Percentiles rank a stretch among this genome's conserved stretches.
These are phyloP conservation scores for Meloidogyne exigua DNA, from an alignment of 1,140 invertebrate species.

Conservation along the genomic window DNA sequence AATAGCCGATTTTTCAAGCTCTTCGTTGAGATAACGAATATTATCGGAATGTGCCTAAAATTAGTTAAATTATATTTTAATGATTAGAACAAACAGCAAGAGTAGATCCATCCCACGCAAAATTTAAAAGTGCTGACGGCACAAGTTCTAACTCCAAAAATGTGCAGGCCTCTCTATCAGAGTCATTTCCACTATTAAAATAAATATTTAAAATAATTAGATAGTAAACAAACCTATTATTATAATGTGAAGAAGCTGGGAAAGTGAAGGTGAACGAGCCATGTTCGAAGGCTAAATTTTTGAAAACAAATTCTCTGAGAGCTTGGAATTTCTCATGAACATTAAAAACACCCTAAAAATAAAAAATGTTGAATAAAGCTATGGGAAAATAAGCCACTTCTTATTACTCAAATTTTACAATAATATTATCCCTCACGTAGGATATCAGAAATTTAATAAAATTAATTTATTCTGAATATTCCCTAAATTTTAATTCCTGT, in stretches of 20 bases:
- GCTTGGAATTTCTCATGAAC: conserved; percentile 37
- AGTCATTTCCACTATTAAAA: background rate
- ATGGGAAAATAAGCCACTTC: too few species aligned
- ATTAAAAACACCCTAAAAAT: conserved; percentile 45
- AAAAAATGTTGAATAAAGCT: background rate
- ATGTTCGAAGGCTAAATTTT: conserved; percentile 9
- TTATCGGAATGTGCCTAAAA: background rate
- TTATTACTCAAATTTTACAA: too few species aligned
- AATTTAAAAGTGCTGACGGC: conserved; percentile 44
- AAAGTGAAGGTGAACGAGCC: conserved; percentile 30
- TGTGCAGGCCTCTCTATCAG: conserved; percentile 25
- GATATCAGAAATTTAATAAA: too few species aligned
- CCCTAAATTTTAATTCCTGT: background rate
- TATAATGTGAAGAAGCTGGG: background rate
- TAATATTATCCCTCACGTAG: too few species aligned
- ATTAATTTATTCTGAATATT: background rate
- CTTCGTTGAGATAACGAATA: background rate
- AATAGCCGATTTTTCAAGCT: background rate
- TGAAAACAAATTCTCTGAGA: conserved; percentile 36
- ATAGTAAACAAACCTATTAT: background rate
- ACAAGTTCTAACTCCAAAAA: conserved; percentile 37
- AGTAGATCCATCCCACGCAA: conserved; percentile 36
- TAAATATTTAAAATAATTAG: background rate
- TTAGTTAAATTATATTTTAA: background rate
- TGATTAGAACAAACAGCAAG: background rate